Evolutionary conservation across 1,140 invertebrate genomes (phyloP), one percentile per base, ranked within the genome.

Genomic region (Meloidogyne chitwoodi): DNA sequence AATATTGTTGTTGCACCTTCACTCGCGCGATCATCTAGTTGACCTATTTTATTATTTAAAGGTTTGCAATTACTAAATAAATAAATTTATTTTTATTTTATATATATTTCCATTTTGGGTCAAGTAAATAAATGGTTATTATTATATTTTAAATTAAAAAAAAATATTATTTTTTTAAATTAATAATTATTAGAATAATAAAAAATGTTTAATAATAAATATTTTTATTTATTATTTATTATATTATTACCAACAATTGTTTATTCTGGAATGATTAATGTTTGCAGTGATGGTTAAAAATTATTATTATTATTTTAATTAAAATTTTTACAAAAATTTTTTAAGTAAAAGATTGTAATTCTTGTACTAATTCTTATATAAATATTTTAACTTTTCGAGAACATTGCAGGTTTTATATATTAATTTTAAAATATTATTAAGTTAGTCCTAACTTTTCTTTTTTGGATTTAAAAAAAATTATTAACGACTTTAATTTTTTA

Each of bases 361-460:
- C 63, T 19, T 86, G 84, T 70, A 83, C 84, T 6, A 73, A 82
- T 26, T 86, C 84, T 1, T 86, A 87, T 75, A 68, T 86, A 70
- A 77, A 87, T 70, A 86, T 86, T 44, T 87, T 87, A 67, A 78
- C 86, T 8, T 86, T 86, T 72, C 81, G 82, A 19, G 85, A 86
- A 74, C 67, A 86, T 69, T 86, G 84, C 76, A 80, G 83, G 83
- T 87, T 34, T 44, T 44, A 4, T 34, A 34, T 4, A 34, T 34
- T 34, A 34, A 34, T 34, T 34, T 34, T 34, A n/a, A n/a, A n/a
- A n/a, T n/a, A n/a, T n/a, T n/a, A n/a, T n/a, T n/a, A n/a, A n/a
- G n/a, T n/a, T n/a, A n/a, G n/a, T n/a, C n/a, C n/a, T n/a, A n/a
- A n/a, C n/a, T n/a, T n/a, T n/a, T n/a, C n/a, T n/a, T n/a, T n/a